Base-by-base conservation (phyloP, 2,888 invertebrate species). In the Eugnorisma glareosa region DNA sequence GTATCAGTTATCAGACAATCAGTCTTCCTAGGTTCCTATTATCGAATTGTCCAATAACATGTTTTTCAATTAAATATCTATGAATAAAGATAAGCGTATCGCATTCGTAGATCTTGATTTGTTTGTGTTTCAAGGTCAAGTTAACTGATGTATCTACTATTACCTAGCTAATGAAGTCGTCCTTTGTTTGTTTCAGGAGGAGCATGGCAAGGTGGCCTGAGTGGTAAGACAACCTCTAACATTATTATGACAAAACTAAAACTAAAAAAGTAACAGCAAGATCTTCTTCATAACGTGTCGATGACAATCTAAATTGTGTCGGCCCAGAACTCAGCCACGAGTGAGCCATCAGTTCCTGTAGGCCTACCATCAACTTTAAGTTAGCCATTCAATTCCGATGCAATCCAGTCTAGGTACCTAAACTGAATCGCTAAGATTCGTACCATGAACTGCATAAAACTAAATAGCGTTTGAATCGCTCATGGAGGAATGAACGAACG, bases 131-230 rank as follows among this genome's bases (percentile, higher is more conserved):
- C 69, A 51, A 69, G 79, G 48, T 6, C 18, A 51, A 35, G 3
- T 15, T 48, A 35, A 40, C 54, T n/a, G 21, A n/a, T 75, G 13
- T 61, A 37, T 7, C 18, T 45, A 15, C 13, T 48, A 48, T 21
- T 48, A 21, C 0, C 48, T 48, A 48, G 0, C 3, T 66, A 61
- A 28, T 31, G 8, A 31, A 24, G n/a, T 13, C 15, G 64, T 24
- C 15, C 18, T 45, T 77, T 77, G 24, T 71, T 80, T 80, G 63
- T 77, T 78, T 66, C 64, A 48, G 57, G 54, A 2, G 54, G 57
- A 81, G 5, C 40, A 35, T 81, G 78, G 78, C 24, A 64, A 13
- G 78, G 78, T 7, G 78, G 81, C 4, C 15, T 81, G 35, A 81
- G 10, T 18, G 78, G 78, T 78, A 57, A 81, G 81, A n/a, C 3